phyloP scores from a whole-genome alignment of 2,797 vertebrate species.

The Ptychobarbus kaznakovi region DNA sequence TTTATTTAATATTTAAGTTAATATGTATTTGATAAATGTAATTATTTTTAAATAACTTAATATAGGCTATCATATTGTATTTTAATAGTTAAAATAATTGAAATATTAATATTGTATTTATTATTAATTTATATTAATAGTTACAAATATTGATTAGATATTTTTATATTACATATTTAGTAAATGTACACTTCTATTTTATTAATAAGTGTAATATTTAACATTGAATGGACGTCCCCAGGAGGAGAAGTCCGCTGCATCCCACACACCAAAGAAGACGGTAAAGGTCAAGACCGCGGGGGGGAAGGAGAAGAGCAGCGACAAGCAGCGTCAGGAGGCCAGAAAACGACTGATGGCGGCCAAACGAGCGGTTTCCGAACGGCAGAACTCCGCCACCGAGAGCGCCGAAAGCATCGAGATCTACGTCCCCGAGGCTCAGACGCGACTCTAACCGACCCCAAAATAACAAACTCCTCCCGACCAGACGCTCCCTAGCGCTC shows the following conservation, averaged over 20 bases:
- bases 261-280: constrained; percentile 96
- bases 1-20: too few species aligned
- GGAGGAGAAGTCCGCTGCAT: constrained; percentile 93
- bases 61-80: too few species aligned
- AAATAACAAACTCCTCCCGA: neutral
- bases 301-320: constrained; percentile 55
- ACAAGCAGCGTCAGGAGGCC: constrained; percentile 94
- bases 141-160: neutral
- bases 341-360: constrained; percentile 95
- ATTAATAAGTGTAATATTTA: neutral
- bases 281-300: constrained; percentile 88
- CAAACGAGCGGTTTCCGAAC: constrained; percentile 95
- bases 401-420: constrained; percentile 99
- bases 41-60: too few species aligned
- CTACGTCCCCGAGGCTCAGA: constrained; percentile 99
- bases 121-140: too few species aligned
- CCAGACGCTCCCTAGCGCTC: constrained; percentile 44
- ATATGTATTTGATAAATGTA: neutral
- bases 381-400: constrained; percentile 98
- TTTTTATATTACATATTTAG: neutral
- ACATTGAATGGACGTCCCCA: neutral
- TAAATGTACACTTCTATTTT: too few species aligned
- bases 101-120: too few species aligned
- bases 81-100: too few species aligned
- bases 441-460: constrained; percentile 87